Conservation (phyloP, 1,140 invertebrate species). For the Drosophila albomicans region DNA sequence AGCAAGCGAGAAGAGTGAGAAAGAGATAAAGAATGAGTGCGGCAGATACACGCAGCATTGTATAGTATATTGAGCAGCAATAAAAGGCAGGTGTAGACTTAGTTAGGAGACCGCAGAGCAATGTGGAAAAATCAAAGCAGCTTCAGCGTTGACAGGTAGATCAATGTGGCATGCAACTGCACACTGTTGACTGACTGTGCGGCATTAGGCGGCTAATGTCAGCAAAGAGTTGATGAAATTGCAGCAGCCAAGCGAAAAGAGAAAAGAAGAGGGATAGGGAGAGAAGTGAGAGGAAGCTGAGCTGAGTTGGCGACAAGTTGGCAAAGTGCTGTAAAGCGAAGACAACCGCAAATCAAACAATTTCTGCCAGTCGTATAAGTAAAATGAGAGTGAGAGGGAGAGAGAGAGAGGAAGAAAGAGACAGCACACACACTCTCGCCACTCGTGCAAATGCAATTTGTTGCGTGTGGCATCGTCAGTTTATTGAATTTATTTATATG, state of each 20-base stretch:
- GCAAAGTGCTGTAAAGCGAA: constrained; percentile 10
- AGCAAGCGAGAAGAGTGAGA: constrained; percentile 52
- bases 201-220: constrained; percentile 11
- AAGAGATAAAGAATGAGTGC: no score
- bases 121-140: constrained; percentile 18
- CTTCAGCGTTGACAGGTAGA: background rate
- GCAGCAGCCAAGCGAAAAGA: constrained; percentile 23
- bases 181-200: constrained; percentile 13
- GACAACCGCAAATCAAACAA: constrained; percentile 72
- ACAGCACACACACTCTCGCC: constrained; percentile 6
- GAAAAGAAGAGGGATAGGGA: background rate
- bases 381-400: background rate
- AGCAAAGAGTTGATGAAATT: background rate
- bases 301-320: constrained; percentile 5
- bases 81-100: no score
- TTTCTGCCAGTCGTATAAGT: constrained; percentile 48
- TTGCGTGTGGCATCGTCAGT: constrained; percentile 59
- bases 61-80: no score
- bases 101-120: background rate
- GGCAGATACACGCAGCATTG: no score
- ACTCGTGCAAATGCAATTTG: constrained; percentile 68
- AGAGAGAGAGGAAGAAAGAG: background rate
- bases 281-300: background rate
- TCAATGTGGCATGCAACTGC: constrained; percentile 21
- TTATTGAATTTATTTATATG: constrained; percentile 81